Evolutionary conservation across 2,888 invertebrate genomes (phyloP).

Genomic region (Itoplectis maculator): DNA sequence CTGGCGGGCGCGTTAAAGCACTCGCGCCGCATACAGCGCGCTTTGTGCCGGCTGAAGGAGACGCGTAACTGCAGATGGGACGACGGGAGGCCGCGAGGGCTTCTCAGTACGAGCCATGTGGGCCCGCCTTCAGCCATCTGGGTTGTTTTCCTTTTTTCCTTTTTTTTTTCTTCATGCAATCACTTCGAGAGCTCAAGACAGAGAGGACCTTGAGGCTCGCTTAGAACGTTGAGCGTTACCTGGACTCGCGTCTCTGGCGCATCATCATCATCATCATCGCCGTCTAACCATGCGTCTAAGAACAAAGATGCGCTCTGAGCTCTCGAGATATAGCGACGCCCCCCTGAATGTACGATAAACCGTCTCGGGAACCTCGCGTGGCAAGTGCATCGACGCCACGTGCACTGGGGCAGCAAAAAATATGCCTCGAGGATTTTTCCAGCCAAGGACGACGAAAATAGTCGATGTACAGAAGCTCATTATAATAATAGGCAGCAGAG

Average conservation of each 20-base stretch:
- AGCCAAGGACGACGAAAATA: no score
- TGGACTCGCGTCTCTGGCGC: not conserved
- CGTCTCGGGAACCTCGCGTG: no score
- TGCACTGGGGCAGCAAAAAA: no score
- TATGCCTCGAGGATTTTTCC: no score
- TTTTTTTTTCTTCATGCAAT: constrained; percentile 61
- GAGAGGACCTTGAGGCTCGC: no score
- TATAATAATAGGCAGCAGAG: no score
- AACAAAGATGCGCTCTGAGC: not conserved
- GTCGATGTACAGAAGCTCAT: no score
- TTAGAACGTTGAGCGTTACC: not conserved
- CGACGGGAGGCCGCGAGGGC: no score
- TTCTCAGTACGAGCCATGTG: constrained; percentile 77
- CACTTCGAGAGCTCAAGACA: not conserved
- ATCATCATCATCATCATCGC: constrained; percentile 5
- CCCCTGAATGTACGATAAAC: no score
- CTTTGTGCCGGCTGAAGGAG: not conserved
- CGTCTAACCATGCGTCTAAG: not conserved
- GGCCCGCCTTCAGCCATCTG: constrained; percentile 77
- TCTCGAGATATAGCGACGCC: not conserved
- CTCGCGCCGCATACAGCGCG: not conserved
- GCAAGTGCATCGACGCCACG: no score
- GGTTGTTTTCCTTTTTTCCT: no score
- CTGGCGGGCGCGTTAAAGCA: constrained; percentile 25
- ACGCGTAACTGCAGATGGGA: constrained; percentile 68